A percentile compares a stretch with the other conserved stretches of the same genome.
phyloP scores from a whole-genome alignment of 2,113 vertebrate species.

The Cochlearius cochlearius region DNA sequence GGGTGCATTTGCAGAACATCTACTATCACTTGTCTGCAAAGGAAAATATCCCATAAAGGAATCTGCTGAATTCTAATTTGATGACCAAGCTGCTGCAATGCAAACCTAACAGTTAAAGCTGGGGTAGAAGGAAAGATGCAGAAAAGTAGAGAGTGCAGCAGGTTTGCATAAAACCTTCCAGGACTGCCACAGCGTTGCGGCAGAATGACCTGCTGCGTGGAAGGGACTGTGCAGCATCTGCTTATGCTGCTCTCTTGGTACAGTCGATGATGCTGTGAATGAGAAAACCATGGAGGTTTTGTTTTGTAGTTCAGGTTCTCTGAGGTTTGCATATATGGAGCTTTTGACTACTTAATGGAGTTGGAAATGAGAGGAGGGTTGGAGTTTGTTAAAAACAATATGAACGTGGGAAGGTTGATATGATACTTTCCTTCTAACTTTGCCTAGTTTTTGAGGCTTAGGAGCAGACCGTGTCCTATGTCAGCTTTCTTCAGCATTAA shows the following conservation, averaged over 20 bases:
- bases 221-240: neutral
- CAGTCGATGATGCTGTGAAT: neutral
- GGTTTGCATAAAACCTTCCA: neutral
- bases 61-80: neutral
- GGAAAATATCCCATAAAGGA: neutral
- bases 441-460: neutral
- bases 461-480: neutral
- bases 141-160: neutral
- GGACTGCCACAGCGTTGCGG: accelerated
- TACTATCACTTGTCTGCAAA: neutral
- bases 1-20: neutral
- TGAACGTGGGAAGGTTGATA: neutral
- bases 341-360: neutral
- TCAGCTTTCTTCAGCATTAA: neutral
- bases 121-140: neutral
- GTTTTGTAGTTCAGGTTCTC: neutral
- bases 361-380: neutral
- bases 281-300: neutral
- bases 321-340: neutral
- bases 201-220: neutral
- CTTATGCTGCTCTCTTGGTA: neutral
- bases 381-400: neutral
- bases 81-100: neutral
- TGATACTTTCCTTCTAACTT: neutral
- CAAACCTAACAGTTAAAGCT: neutral